Percentiles rank a stretch among this genome's conserved stretches.
Conservation (phyloP, 2,113 vertebrate species). For the Ranitomeya imitator region DNA sequence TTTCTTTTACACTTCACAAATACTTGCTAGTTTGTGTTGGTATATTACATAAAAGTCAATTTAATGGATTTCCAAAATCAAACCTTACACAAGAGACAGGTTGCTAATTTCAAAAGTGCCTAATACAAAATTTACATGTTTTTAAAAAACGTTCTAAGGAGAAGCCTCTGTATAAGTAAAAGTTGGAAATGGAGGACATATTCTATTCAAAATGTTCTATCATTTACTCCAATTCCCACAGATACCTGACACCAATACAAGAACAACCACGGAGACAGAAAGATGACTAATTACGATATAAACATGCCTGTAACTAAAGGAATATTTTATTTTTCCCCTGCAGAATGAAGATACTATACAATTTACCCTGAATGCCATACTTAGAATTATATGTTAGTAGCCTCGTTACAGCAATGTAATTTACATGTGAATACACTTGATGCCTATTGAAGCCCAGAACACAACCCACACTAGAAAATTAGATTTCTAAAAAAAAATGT, state of each 20-base stretch:
- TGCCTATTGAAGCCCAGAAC: conserved; percentile 16
- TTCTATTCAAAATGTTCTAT: not conserved
- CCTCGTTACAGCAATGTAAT: conserved; percentile 19
- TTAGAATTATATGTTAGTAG: conserved; percentile 2
- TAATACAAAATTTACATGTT: not conserved
- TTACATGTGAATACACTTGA: conserved; percentile 15
- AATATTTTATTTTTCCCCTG: not conserved
- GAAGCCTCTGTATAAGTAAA: not conserved
- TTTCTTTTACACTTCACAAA: too few relatives aligned
- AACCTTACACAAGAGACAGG: not conserved
- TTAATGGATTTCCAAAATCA: not conserved
- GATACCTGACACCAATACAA: not conserved
- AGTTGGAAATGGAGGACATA: not conserved
- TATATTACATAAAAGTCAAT: too few relatives aligned
- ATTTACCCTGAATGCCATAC: conserved; percentile 11
- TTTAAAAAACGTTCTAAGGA: not conserved
- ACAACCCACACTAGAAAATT: conserved; percentile 42
- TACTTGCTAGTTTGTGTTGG: too few relatives aligned
- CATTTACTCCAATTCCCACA: not conserved
- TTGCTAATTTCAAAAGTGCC: not conserved
- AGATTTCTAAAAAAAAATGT: conserved; percentile 33
- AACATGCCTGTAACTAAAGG: not conserved
- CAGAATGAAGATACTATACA: not conserved
- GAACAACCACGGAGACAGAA: not conserved
- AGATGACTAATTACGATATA: not conserved